These are phyloP conservation scores for Megathymus violae DNA, from an alignment of 1,140 invertebrate genomes.

Conservation along the genomic window DNA sequence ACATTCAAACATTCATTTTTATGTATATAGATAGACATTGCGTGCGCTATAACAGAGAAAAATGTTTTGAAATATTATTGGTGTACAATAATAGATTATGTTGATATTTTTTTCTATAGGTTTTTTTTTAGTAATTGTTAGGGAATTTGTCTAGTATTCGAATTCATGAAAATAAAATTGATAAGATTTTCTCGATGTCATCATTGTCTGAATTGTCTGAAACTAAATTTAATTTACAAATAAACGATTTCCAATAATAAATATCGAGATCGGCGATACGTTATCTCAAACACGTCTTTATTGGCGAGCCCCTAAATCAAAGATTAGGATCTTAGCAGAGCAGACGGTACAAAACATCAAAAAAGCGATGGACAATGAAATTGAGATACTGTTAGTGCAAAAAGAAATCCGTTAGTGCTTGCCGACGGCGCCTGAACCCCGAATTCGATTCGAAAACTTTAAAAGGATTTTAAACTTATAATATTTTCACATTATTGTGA, in stretches of 20 bases:
- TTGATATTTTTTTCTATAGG: too few relatives aligned
- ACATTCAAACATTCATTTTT: too few relatives aligned
- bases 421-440: slow-evolving; percentile 40
- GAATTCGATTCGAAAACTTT: slow-evolving; percentile 5
- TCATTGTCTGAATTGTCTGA: too few relatives aligned
- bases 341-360: slow-evolving; percentile 64
- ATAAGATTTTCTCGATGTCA: too few relatives aligned
- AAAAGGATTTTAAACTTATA: slow-evolving; percentile 30
- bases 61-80: too few relatives aligned
- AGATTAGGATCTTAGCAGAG: slow-evolving; percentile 61
- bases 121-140: too few relatives aligned
- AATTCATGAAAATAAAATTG: too few relatives aligned
- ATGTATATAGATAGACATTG: too few relatives aligned
- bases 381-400: slow-evolving; percentile 71
- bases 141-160: too few relatives aligned
- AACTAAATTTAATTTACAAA: slow-evolving; percentile 31
- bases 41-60: too few relatives aligned
- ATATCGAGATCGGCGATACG: slow-evolving; percentile 31
- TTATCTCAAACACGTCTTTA: slow-evolving; percentile 52
- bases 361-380: slow-evolving; percentile 63
- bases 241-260: slow-evolving; percentile 25
- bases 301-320: slow-evolving; percentile 64
- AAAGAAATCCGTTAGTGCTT: slow-evolving; percentile 60
- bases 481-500: slow-evolving; percentile 31
- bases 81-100: too few relatives aligned